Conservation (phyloP, 1,140 invertebrate species). For the Orussus abietinus region DNA sequence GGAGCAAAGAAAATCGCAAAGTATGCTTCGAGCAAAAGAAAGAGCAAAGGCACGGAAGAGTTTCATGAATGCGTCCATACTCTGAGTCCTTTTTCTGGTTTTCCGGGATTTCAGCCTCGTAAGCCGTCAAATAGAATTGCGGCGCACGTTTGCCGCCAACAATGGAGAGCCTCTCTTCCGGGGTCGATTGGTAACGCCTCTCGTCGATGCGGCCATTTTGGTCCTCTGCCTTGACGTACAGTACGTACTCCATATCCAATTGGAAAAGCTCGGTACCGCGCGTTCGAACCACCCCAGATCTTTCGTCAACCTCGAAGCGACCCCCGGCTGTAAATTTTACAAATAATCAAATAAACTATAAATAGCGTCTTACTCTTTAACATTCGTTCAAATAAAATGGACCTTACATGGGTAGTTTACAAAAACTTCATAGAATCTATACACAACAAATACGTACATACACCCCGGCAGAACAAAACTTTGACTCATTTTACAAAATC, state of each 20-base stretch:
- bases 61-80: conserved; percentile 64
- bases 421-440: too few species aligned
- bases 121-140: conserved; percentile 90
- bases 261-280: conserved; percentile 88
- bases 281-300: conserved; percentile 90
- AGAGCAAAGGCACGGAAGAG: too few species aligned
- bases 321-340: conserved; percentile 65
- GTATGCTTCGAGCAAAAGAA: too few species aligned
- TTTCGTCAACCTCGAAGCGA: conserved; percentile 84
- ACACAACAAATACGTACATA: too few species aligned
- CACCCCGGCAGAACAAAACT: too few species aligned
- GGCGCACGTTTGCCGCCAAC: conserved; percentile 90
- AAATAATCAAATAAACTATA: too few species aligned
- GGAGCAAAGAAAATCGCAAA: too few species aligned
- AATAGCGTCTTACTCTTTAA: too few species aligned
- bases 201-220: conserved; percentile 89
- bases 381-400: too few species aligned
- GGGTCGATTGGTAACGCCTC: conserved; percentile 82
- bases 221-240: conserved; percentile 94
- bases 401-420: too few species aligned
- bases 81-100: conserved; percentile 95
- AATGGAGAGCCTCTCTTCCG: conserved; percentile 86
- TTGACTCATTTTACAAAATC: too few species aligned
- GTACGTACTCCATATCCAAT: conserved; percentile 92
- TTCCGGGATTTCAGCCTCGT: conserved; percentile 91